phyloP scores from a whole-genome alignment of 2,113 vertebrate species.

The Microtus montanus region DNA sequence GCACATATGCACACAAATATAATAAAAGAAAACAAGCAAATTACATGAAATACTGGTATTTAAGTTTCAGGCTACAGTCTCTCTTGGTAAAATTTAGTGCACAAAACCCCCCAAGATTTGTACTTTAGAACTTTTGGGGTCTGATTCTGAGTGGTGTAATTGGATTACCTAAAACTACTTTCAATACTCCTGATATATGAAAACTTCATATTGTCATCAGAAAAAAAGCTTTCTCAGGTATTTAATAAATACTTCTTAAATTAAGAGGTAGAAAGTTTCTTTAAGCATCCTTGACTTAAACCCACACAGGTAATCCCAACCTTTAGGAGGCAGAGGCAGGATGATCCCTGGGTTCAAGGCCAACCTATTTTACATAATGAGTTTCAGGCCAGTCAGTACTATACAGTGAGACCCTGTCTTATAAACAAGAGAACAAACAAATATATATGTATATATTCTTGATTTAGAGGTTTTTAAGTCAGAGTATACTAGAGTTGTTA shows the following conservation, averaged over 20 bases:
- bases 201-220: constrained; percentile 48
- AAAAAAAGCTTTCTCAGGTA: constrained; percentile 44
- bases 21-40: neutral
- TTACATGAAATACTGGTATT: neutral
- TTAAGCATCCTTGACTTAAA: constrained; percentile 55
- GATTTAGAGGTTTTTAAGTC: constrained; percentile 36
- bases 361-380: neutral
- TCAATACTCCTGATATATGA: constrained; percentile 27
- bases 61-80: constrained; percentile 37
- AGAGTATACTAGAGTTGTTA: constrained; percentile 20
- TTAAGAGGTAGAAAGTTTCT: constrained; percentile 36
- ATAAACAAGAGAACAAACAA: neutral
- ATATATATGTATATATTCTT: constrained; percentile 44
- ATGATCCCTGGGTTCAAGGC: neutral
- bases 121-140: constrained; percentile 26
- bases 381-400: neutral
- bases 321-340: neutral
- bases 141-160: constrained; percentile 32
- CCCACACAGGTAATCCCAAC: neutral
- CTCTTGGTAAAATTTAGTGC: constrained; percentile 45
- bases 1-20: too few species aligned
- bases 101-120: constrained; percentile 51
- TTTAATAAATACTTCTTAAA: constrained; percentile 60
- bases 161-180: constrained; percentile 40
- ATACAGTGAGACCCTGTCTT: neutral